Conservation (phyloP, 2,113 vertebrate genomes). For the Arizona elegans region DNA sequence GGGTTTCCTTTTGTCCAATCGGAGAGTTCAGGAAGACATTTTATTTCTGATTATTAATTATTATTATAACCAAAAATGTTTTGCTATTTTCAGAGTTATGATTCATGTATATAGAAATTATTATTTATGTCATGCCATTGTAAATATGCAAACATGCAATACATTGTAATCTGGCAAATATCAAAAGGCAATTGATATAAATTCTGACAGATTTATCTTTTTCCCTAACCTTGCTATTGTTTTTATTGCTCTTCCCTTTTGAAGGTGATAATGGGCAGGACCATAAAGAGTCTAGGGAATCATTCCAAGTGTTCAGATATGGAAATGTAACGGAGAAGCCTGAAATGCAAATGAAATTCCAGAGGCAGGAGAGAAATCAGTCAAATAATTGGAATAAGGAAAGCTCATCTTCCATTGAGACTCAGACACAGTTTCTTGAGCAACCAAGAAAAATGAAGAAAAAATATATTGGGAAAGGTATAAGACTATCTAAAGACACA, state of each 20-base stretch:
- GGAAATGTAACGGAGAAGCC: neutral
- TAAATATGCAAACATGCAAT: neutral
- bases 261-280: neutral
- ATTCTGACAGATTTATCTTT: neutral
- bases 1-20: neutral
- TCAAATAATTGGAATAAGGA: too few species aligned
- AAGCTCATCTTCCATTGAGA: too few species aligned
- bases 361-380: neutral
- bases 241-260: neutral
- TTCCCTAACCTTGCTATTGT: neutral
- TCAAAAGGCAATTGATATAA: neutral
- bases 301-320: neutral
- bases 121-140: neutral
- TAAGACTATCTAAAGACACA: too few species aligned
- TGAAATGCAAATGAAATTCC: neutral
- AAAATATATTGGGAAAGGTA: too few species aligned
- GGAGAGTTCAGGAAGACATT: neutral
- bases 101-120: neutral
- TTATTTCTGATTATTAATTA: neutral
- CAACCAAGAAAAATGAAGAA: too few species aligned
- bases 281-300: neutral
- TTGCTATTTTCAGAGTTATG: too few species aligned
- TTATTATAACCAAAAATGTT: too few species aligned
- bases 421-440: too few species aligned
- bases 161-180: neutral